Conservation (phyloP, 2,888 invertebrate species). For the Boloria selene region DNA sequence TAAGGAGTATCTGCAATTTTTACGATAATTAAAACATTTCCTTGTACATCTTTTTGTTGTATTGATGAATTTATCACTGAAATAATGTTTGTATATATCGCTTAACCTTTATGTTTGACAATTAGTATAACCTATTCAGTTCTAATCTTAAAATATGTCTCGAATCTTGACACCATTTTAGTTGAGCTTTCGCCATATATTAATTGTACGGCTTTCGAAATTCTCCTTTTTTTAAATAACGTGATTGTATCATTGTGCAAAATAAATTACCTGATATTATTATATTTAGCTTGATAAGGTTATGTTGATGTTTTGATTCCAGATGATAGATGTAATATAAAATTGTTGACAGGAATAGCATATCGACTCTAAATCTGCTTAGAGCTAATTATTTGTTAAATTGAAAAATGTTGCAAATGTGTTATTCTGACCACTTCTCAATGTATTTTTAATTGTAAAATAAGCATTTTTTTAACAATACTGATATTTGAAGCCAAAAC, state of each 20-base stretch:
- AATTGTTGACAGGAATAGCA: conserved; percentile 35
- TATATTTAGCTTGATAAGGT: conserved; percentile 58
- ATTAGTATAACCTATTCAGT: conserved; percentile 68
- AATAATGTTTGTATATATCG: conserved; percentile 45
- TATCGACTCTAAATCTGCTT: conserved; percentile 9
- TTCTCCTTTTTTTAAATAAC: background rate
- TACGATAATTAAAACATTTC: conserved; percentile 43
- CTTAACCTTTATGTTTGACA: conserved; percentile 74
- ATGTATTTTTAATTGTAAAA: background rate
- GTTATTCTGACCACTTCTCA: no score
- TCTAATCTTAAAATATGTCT: conserved; percentile 43
- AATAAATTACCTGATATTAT: background rate
- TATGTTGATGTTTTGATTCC: conserved; percentile 81
- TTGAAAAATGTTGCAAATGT: no score
- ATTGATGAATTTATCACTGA: conserved; percentile 4
- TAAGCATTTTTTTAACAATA: background rate
- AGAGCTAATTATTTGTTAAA: background rate
- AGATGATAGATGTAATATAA: conserved; percentile 45
- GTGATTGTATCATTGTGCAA: background rate
- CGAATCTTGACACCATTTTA: conserved; percentile 74
- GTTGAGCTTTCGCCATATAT: conserved; percentile 59
- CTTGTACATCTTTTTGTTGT: conserved; percentile 26
- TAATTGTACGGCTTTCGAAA: conserved; percentile 17
- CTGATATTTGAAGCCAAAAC: background rate
- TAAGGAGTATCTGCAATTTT: conserved; percentile 51